Conservation (phyloP, 1,140 invertebrate species). For the Agraylea sexmaculata region DNA sequence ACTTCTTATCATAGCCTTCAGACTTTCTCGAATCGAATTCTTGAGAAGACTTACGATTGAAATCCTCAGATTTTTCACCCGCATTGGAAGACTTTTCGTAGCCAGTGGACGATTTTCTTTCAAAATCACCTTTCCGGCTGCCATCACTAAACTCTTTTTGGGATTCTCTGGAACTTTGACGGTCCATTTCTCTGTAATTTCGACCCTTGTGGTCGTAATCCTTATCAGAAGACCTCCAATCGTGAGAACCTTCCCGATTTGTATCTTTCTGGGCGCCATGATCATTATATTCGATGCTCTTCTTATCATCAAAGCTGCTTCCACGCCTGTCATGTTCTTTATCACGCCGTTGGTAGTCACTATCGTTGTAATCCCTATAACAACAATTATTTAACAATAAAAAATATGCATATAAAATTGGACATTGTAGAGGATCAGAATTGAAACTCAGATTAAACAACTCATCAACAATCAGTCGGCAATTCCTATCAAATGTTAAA, state of each 20-base stretch:
- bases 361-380: conserved; percentile 19
- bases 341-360: conserved; percentile 15
- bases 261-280: conserved; percentile 10
- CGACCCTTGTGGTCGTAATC: conserved; percentile 27
- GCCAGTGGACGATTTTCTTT: conserved; percentile 30
- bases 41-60: conserved; percentile 35
- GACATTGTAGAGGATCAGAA: conserved; percentile 1
- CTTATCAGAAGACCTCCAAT: conserved; percentile 19
- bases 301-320: conserved; percentile 20
- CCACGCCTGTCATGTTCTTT: conserved; percentile 19
- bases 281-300: conserved; percentile 17
- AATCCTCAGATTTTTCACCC: conserved; percentile 36
- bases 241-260: conserved; percentile 15
- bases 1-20: conserved; percentile 16
- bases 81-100: conserved; percentile 28
- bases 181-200: conserved; percentile 31
- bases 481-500: not conserved
- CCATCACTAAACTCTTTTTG: conserved; percentile 28
- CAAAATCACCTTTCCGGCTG: conserved; percentile 32
- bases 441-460: conserved; percentile 1
- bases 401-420: not conserved
- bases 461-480: conserved; percentile 2
- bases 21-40: conserved; percentile 15
- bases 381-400: conserved; percentile 7
- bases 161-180: conserved; percentile 37